phyloP scores from a whole-genome alignment of 2,888 invertebrate species.

The Dynastes maya region DNA sequence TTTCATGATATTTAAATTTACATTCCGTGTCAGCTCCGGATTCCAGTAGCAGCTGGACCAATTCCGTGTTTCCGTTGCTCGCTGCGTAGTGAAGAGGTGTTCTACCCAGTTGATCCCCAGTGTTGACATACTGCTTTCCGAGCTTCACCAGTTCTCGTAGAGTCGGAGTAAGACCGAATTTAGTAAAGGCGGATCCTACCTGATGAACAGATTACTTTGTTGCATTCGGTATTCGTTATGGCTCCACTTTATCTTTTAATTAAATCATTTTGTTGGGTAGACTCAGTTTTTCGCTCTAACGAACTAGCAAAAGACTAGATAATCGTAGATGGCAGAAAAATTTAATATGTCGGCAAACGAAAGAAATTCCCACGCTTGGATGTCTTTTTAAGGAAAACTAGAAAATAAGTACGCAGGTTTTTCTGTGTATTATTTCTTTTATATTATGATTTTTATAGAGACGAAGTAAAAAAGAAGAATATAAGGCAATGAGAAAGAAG shows the following conservation, averaged over 20 bases:
- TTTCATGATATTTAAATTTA: slow-evolving; percentile 50
- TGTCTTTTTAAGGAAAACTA: too few species aligned
- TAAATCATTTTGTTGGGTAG: slow-evolving; percentile 36
- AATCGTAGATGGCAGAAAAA: slow-evolving; percentile 22
- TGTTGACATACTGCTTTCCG: slow-evolving; percentile 54
- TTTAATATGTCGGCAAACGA: slow-evolving; percentile 8
- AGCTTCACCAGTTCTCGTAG: slow-evolving; percentile 49
- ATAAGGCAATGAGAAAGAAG: not conserved
- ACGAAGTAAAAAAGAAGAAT: not conserved
- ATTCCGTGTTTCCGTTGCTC: slow-evolving; percentile 61
- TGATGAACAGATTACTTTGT: slow-evolving; percentile 50
- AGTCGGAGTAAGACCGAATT: slow-evolving; percentile 50
- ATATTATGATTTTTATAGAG: too few species aligned
- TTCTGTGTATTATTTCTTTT: too few species aligned
- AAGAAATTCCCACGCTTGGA: not conserved
- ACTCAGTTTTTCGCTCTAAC: slow-evolving; percentile 38
- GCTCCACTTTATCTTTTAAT: slow-evolving; percentile 44
- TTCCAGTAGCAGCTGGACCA: slow-evolving; percentile 56
- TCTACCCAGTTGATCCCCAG: slow-evolving; percentile 63
- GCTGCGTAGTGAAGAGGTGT: slow-evolving; percentile 66
- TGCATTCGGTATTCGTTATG: slow-evolving; percentile 38
- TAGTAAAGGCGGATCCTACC: slow-evolving; percentile 56
- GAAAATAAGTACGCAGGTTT: too few species aligned
- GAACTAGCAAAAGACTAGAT: slow-evolving; percentile 22
- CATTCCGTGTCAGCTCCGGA: slow-evolving; percentile 56